Conservation (phyloP, 53 echinoderm and acorn worm genomes). For the Holothuria leucospilota region DNA sequence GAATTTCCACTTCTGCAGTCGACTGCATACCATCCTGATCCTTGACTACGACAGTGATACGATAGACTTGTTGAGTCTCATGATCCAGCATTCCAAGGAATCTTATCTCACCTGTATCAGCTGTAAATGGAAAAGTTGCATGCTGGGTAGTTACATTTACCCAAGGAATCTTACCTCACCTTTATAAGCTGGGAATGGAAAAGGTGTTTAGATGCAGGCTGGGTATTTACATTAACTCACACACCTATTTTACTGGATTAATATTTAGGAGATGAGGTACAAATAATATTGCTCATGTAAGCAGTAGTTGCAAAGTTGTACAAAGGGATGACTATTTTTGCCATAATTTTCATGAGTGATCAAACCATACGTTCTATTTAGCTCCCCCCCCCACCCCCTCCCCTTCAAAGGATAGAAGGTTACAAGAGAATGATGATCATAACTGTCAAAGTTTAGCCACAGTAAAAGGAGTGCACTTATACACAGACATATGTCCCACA, state of each 20-base stretch:
- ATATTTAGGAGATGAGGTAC: too few species aligned
- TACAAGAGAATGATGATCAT: too few species aligned
- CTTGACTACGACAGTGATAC: slow-evolving; percentile 55
- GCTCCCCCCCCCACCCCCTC: too few species aligned
- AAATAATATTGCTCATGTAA: too few species aligned
- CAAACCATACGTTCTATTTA: too few species aligned
- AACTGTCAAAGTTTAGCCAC: too few species aligned
- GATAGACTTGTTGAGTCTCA: slow-evolving; percentile 58
- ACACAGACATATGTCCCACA: too few species aligned
- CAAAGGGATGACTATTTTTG: too few species aligned
- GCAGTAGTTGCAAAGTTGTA: too few species aligned
- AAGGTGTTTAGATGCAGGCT: not conserved
- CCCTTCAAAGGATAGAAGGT: too few species aligned
- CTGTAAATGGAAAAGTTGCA: slow-evolving; percentile 24
- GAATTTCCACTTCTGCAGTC: slow-evolving; percentile 54
- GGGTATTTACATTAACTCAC: not conserved
- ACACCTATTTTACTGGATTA: not conserved
- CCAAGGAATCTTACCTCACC: slow-evolving; percentile 61
- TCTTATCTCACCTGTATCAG: slow-evolving; percentile 66
- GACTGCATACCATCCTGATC: slow-evolving; percentile 62
- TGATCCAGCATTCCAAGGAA: slow-evolving; percentile 62
- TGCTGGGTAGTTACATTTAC: not conserved
- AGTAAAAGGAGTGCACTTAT: too few species aligned
- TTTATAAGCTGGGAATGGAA: slow-evolving; percentile 56
- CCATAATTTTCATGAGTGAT: too few species aligned